phyloP scores from a whole-genome alignment of 2,888 invertebrate genomes.

The Andrena hattorfiana region DNA sequence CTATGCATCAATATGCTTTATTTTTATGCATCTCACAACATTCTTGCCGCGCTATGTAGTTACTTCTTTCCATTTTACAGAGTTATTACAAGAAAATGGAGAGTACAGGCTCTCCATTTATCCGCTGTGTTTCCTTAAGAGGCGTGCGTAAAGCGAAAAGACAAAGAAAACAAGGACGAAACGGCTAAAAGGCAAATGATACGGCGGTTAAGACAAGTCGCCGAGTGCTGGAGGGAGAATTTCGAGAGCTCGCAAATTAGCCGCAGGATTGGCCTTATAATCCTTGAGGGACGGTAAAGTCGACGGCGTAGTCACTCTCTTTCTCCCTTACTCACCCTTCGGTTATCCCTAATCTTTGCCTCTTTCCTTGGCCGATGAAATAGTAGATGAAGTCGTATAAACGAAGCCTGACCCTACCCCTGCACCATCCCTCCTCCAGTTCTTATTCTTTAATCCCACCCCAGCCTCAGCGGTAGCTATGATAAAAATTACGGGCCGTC shows the following conservation, averaged over 20 bases:
- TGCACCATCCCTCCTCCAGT: slow-evolving; percentile 12
- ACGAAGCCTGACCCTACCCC: slow-evolving; percentile 78
- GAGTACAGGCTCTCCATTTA: background rate
- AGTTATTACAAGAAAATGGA: background rate
- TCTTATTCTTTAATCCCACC: slow-evolving; percentile 84
- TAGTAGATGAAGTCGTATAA: slow-evolving; percentile 81
- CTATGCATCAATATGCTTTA: no score
- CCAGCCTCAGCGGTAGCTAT: slow-evolving; percentile 66
- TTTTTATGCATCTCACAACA: background rate
- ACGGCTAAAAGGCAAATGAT: slow-evolving; percentile 54
- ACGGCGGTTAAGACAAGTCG: slow-evolving; percentile 63
- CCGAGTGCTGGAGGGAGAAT: slow-evolving; percentile 67
- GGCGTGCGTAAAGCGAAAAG: slow-evolving; percentile 27
- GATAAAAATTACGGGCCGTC: slow-evolving; percentile 78
- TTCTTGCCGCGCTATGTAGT: background rate
- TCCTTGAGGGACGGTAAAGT: slow-evolving; percentile 81
- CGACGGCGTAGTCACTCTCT: slow-evolving; percentile 56
- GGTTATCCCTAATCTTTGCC: slow-evolving; percentile 43
- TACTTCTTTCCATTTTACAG: background rate
- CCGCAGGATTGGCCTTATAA: slow-evolving; percentile 83
- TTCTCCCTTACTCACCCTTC: slow-evolving; percentile 43
- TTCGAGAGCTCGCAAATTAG: slow-evolving; percentile 84
- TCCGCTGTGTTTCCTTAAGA: background rate
- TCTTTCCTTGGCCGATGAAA: slow-evolving; percentile 61
- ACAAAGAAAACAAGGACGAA: slow-evolving; percentile 64